phyloP scores from a whole-genome alignment of 2,113 vertebrate genomes.

The Oceanites oceanicus region DNA sequence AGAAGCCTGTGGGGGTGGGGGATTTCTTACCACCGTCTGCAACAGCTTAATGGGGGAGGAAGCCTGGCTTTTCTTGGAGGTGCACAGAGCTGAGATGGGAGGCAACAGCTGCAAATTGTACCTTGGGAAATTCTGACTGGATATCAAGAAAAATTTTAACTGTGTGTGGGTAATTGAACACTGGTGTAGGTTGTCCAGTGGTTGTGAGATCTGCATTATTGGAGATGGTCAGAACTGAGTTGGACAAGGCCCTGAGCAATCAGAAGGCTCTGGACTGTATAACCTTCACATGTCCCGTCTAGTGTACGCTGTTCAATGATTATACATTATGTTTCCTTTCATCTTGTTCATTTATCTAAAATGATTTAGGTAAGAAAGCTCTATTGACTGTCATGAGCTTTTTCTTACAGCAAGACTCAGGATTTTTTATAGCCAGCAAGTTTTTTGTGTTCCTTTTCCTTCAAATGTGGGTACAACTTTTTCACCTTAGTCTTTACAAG shows the following conservation, averaged over 20 bases:
- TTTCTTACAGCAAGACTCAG: neutral
- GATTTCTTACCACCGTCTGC: neutral
- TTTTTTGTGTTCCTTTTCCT: neutral
- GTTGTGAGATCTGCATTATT: neutral
- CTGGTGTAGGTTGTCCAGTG: neutral
- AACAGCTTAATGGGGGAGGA: neutral
- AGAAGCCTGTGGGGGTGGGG: neutral
- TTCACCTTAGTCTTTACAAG: neutral
- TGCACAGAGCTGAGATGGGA: neutral
- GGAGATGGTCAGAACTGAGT: neutral
- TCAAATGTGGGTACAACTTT: neutral
- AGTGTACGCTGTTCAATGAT: fast-evolving
- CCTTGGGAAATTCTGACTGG: neutral
- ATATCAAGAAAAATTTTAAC: neutral
- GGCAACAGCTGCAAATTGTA: neutral
- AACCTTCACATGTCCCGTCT: neutral
- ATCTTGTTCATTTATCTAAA: neutral
- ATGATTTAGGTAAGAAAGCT: neutral
- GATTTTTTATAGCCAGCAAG: neutral
- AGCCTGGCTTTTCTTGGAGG: neutral
- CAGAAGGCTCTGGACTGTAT: neutral
- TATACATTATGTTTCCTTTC: neutral
- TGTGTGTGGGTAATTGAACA: neutral
- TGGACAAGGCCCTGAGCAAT: neutral
- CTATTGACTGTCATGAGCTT: neutral